A percentile compares a stretch with the other conserved stretches of the same genome.
Conservation (phyloP, 2,888 invertebrate genomes). For the Clepsis dumicolana region DNA sequence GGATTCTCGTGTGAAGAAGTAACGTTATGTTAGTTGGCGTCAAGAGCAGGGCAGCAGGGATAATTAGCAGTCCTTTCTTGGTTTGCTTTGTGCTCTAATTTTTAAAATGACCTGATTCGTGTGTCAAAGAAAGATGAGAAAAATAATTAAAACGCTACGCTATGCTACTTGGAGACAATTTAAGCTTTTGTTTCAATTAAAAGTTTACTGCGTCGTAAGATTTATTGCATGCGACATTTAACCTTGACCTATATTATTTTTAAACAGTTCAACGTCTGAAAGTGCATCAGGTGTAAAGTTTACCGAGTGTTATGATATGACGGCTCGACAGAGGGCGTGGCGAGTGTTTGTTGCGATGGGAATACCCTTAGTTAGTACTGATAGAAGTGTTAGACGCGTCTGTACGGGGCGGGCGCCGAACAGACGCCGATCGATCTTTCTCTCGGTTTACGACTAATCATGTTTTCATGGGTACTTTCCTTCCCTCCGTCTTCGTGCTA, state of each 20-base stretch:
- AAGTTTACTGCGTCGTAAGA: background rate
- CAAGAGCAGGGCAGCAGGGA: conserved; percentile 53
- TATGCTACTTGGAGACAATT: background rate
- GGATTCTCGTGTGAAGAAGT: conserved; percentile 30
- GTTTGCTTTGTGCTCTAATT: conserved; percentile 31
- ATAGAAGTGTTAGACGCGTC: conserved; percentile 50
- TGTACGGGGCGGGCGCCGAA: conserved; percentile 62
- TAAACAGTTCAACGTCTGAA: background rate
- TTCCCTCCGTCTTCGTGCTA: conserved; percentile 31
- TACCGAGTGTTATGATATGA: conserved; percentile 36
- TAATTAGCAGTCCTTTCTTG: conserved; percentile 49
- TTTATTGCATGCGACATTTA: background rate
- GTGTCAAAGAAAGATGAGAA: conserved; percentile 3
- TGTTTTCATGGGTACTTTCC: conserved; percentile 66
- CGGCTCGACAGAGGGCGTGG: conserved; percentile 21
- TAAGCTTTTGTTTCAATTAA: background rate
- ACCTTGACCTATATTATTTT: background rate
- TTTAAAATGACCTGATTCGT: conserved; percentile 23
- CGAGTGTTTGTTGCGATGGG: conserved; percentile 30
- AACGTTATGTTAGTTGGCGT: conserved; percentile 54
- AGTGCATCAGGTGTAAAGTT: conserved; percentile 23
- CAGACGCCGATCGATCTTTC: conserved; percentile 78
- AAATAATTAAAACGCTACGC: background rate
- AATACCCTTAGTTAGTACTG: conserved; percentile 20
- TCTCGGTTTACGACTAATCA: conserved; percentile 70